Evolutionary conservation across 1,140 invertebrate species (phyloP).

Genomic region (Drosophila ironensis): DNA sequence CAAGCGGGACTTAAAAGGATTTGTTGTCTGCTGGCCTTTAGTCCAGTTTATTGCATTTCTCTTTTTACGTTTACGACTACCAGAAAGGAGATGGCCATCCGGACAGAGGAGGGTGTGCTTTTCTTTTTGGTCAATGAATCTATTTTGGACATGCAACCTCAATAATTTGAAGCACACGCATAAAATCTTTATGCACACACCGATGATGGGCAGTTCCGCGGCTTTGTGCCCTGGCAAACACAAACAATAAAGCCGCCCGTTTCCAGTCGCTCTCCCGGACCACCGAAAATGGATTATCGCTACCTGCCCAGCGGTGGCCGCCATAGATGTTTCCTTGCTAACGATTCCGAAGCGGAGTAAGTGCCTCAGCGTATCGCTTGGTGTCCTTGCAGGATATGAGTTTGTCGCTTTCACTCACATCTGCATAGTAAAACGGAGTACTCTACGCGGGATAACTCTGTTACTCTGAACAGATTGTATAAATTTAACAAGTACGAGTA

Average conservation of each 20-base stretch:
- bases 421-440: no score
- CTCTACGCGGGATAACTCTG: no score
- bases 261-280: background rate
- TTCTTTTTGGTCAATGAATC: slow-evolving; percentile 2
- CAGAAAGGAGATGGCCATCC: background rate
- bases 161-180: slow-evolving; percentile 5
- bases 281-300: slow-evolving; percentile 19
- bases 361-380: no score
- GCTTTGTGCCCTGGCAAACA: slow-evolving; percentile 1
- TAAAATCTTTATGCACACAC: slow-evolving; percentile 37
- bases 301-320: slow-evolving; percentile 6
- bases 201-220: slow-evolving; percentile 15
- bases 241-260: slow-evolving; percentile 20
- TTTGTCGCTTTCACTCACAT: no score
- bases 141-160: slow-evolving; percentile 12
- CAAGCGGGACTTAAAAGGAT: background rate
- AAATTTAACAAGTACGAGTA: no score
- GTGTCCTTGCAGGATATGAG: no score
- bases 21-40: slow-evolving; percentile 12
- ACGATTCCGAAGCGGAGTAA: background rate
- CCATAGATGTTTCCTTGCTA: background rate
- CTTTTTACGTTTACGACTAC: slow-evolving; percentile 4
- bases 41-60: slow-evolving; percentile 25
- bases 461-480: no score
- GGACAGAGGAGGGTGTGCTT: background rate